Percentiles rank a stretch among this genome's conserved stretches.
Conservation (phyloP, 1,140 invertebrate species). For the Galleria mellonella region DNA sequence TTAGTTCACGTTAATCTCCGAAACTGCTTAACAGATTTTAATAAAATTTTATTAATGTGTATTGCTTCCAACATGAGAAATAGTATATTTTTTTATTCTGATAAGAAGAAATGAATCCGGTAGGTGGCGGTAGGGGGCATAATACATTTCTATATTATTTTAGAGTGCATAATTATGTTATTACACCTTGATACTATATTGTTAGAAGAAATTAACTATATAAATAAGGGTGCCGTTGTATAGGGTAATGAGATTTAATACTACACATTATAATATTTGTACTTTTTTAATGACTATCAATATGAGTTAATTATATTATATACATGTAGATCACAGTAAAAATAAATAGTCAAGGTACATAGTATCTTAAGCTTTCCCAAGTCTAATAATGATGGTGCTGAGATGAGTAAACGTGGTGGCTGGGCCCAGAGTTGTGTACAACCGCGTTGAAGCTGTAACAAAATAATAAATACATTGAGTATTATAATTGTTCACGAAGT, state of each 20-base stretch:
- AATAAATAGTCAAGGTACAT: conserved; percentile 29
- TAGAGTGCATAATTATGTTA: too few relatives aligned
- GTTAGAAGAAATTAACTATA: too few relatives aligned
- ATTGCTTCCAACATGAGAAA: too few relatives aligned
- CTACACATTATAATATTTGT: conserved; percentile 12
- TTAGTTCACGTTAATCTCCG: too few relatives aligned
- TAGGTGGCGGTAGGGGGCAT: too few relatives aligned
- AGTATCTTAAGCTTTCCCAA: conserved; percentile 12
- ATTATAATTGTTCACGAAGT: background rate
- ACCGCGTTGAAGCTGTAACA: conserved; percentile 77
- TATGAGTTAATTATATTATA: conserved; percentile 17
- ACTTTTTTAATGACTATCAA: conserved; percentile 33
- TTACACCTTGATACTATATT: too few relatives aligned
- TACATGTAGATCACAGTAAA: conserved; percentile 30
- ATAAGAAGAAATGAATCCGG: too few relatives aligned
- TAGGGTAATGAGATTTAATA: conserved; percentile 15
- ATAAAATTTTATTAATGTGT: too few relatives aligned
- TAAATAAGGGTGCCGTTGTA: conserved; percentile 16
- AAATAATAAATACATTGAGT: conserved; percentile 30
- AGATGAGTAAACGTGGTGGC: conserved; percentile 53
- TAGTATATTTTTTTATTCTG: too few relatives aligned
- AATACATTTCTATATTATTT: too few relatives aligned
- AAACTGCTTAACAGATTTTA: too few relatives aligned
- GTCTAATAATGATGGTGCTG: conserved; percentile 46
- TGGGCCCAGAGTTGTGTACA: conserved; percentile 72